Evolutionary conservation across 2,888 invertebrate genomes (phyloP), one percentile per base, ranked within the genome.

Genomic region (Cyaniris semiargus): DNA sequence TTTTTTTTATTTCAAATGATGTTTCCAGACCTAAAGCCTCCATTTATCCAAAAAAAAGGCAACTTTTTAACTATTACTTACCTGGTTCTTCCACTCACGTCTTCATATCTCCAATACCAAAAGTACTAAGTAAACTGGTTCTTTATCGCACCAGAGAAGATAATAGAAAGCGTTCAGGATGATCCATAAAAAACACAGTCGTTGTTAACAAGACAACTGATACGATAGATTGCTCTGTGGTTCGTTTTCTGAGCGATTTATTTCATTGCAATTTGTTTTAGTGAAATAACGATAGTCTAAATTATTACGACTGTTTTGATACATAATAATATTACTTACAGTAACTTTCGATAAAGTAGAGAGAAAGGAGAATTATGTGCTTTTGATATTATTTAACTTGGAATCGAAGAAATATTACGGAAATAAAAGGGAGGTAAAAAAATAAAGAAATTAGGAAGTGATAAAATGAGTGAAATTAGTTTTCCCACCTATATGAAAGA

Each of bases 51-150:
- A 38, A 38, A 38, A 38, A 38, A 38, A 2, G 6, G 8, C 6
- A 38, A 38, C 38, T 38, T 38, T 38, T 27, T 0, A 27, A 27
- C 27, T 27, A 3, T 27, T 27, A 0, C 27, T 27, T 27, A 27
- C 27, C 27, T 27, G 3, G 3, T 8, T 38, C 38, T 38, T 38
- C 6, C 38, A 38, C 38, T 27, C 27, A 27, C 27, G 0, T 8
- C 38, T 38, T 6, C 8, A 38, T 38, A 53, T 18, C 82, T 83
- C 82, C 82, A 81, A 81, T 80, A 81, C 80, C 82, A 81, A 83
- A 83, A 81, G 82, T 81, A 80, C 81, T 80, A 80, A 82, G 81
- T 82, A 81, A 83, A 81, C 81, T 80, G 81, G 83, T 81, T 80
- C 79, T 80, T 82, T 82, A 83, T 83, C 81, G 79, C 78, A 70